Conservation (phyloP, 2,888 invertebrate species). For the Palloptera scutellata region DNA sequence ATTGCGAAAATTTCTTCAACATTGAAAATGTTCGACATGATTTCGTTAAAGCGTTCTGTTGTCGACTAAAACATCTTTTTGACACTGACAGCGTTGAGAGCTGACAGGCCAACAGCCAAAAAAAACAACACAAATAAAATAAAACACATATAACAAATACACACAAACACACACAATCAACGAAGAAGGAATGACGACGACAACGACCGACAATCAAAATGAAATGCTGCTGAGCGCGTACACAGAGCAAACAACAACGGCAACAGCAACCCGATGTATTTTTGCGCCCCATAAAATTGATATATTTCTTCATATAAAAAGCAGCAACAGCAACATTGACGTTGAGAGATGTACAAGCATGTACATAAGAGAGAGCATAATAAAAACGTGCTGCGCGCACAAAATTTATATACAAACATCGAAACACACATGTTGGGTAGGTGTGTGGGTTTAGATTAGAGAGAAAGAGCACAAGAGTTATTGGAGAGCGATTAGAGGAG, state of each 20-base stretch:
- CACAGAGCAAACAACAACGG: slow-evolving; percentile 31
- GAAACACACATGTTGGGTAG: too few relatives aligned
- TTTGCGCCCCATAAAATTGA: slow-evolving; percentile 54
- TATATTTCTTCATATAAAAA: slow-evolving; percentile 40
- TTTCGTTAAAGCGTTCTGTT: slow-evolving; percentile 62
- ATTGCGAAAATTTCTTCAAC: slow-evolving; percentile 45
- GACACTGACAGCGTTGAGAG: slow-evolving; percentile 64
- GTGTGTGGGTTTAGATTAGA: too few relatives aligned
- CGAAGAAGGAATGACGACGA: slow-evolving; percentile 3
- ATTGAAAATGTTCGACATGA: slow-evolving; percentile 53
- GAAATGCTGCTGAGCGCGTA: slow-evolving; percentile 29
- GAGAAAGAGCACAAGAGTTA: too few relatives aligned
- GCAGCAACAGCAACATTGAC: background rate
- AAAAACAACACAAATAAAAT: slow-evolving; percentile 8
- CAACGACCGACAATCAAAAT: slow-evolving; percentile 33
- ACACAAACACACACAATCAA: slow-evolving; percentile 7
- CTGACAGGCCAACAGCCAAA: slow-evolving; percentile 47
- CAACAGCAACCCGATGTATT: slow-evolving; percentile 27
- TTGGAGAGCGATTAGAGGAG: too few relatives aligned
- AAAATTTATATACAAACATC: too few relatives aligned
- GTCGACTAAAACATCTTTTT: slow-evolving; percentile 65
- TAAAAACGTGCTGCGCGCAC: too few relatives aligned
- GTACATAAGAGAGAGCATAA: too few relatives aligned
- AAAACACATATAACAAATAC: slow-evolving; percentile 9
- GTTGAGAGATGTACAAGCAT: background rate